These are phyloP conservation scores for Cynaeus angustus DNA, from an alignment of 2,888 invertebrate species.

Conservation along the genomic window DNA sequence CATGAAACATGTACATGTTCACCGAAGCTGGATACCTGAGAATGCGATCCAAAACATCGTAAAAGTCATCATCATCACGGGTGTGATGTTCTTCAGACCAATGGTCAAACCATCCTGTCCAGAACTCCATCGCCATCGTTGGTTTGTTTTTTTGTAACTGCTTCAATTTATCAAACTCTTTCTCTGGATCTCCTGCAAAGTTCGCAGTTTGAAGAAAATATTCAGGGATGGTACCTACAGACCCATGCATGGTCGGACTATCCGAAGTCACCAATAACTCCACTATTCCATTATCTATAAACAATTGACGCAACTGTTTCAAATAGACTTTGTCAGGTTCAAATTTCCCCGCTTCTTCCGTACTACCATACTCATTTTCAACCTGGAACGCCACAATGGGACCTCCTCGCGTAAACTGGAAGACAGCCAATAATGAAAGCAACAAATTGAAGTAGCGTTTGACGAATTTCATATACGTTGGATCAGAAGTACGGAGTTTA, in stretches of 20 bases:
- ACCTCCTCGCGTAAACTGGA: slow-evolving; percentile 83
- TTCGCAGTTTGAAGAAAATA: slow-evolving; percentile 73
- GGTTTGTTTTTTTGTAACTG: slow-evolving; percentile 73
- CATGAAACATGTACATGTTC: slow-evolving; percentile 94
- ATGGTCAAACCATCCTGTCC: slow-evolving; percentile 78
- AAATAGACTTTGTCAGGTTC: slow-evolving; percentile 68
- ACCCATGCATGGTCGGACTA: slow-evolving; percentile 57
- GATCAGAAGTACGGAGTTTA: slow-evolving; percentile 61
- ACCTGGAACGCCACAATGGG: slow-evolving; percentile 91
- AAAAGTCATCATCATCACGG: slow-evolving; percentile 56
- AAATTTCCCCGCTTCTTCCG: slow-evolving; percentile 53
- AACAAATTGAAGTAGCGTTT: slow-evolving; percentile 72
- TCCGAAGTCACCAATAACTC: slow-evolving; percentile 75
- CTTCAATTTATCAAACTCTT: slow-evolving; percentile 69
- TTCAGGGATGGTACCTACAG: slow-evolving; percentile 58
- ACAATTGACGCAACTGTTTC: slow-evolving; percentile 66
- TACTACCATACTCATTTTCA: slow-evolving; percentile 95
- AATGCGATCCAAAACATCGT: slow-evolving; percentile 60
- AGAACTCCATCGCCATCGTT: slow-evolving; percentile 76
- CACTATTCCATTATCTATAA: slow-evolving; percentile 66
- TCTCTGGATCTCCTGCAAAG: slow-evolving; percentile 69
- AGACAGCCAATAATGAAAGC: slow-evolving; percentile 71
- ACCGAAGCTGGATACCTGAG: slow-evolving; percentile 73
- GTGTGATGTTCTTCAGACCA: slow-evolving; percentile 70
- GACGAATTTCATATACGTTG: slow-evolving; percentile 70